Base-by-base conservation (phyloP, 2,797 vertebrate genomes). In the Gobionotothen gibberifrons region DNA sequence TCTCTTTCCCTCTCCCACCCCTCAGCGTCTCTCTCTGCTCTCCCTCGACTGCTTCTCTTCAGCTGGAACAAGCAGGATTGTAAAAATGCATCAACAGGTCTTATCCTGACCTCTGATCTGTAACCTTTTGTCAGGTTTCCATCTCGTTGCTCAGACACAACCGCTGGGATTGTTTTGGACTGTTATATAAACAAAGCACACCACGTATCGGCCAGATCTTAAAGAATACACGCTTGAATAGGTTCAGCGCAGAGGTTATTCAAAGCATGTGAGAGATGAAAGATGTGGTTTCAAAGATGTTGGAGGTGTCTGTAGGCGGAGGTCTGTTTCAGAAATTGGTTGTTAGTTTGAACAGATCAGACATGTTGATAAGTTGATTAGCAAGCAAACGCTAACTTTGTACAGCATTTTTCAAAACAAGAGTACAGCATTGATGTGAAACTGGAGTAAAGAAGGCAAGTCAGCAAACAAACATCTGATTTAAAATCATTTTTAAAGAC, bases 71-170 rank as follows among this genome's bases (percentile, higher is more conserved):
- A 14, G 85, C 83, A 63, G 84, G 75, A 72, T 67, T 78, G 72
- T 85, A 86, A 74, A 66, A 82, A 79, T 54, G 74, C 84, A 82
- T 57, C 74, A 80, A 60, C 68, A 56, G 74, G 49, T 79, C 77
- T 89, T 82, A 88, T 92, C 80, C 3, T 66, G 75, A 85, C 61
- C 85, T 68, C 56, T 83, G 84, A 88, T 89, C 89, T 83, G 42
- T 73, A 83, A 73, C 72, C 51, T 73, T 84, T 76, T 76, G 78
- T 81, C 86, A 82, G 79, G 85, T 85, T 86, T 89, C 82, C 84
- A 68, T 88, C 65, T 75, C 71, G 10, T 3, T 75, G 86, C 79
- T 40, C 64, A 70, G 73, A 79, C 82, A 76, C 79, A 85, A 79
- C 72, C 59, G 52, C 72, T 15, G 17, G 59, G 82, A 71, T 78